A percentile compares a stretch with the other conserved stretches of the same genome.
These are phyloP conservation scores for Hylyphantes graminicola DNA, from an alignment of 1,140 invertebrate species.

Conservation along the genomic window DNA sequence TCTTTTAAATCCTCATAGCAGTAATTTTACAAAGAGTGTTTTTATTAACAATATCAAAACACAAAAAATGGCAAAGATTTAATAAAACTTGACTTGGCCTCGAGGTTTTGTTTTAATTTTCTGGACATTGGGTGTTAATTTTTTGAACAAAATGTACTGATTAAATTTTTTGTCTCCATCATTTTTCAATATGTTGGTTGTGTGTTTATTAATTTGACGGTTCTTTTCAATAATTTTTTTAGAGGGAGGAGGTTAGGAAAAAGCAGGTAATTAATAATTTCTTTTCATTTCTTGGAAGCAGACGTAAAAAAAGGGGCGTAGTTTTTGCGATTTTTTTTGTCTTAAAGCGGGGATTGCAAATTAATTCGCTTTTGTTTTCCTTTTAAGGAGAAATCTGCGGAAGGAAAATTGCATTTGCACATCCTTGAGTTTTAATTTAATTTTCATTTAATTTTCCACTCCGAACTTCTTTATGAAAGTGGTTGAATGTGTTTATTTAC, in stretches of 20 bases:
- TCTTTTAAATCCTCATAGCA: constrained; percentile 4
- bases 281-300: constrained; percentile 11
- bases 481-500: too few relatives aligned
- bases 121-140: constrained; percentile 35
- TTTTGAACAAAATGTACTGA: constrained; percentile 49
- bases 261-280: constrained; percentile 37
- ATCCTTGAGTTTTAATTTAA: constrained; percentile 5
- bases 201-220: constrained; percentile 38
- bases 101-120: constrained; percentile 37
- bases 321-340: constrained; percentile 30
- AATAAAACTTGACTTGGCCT: constrained; percentile 27
- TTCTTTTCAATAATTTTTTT: constrained; percentile 8
- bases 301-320: constrained; percentile 2
- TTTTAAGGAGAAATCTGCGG: not conserved
- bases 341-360: constrained; percentile 20
- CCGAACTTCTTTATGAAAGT: not conserved
- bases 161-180: constrained; percentile 7
- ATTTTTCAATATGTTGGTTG: not conserved
- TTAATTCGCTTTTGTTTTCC: constrained; percentile 3
- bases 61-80: constrained; percentile 25
- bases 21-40: not conserved
- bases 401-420: constrained; percentile 4
- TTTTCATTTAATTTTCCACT: constrained; percentile 24
- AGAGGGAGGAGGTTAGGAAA: not conserved
- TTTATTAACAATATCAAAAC: constrained; percentile 29